These are phyloP conservation scores for Colaptes auratus DNA, from an alignment of 2,113 vertebrate species.

Conservation along the genomic window DNA sequence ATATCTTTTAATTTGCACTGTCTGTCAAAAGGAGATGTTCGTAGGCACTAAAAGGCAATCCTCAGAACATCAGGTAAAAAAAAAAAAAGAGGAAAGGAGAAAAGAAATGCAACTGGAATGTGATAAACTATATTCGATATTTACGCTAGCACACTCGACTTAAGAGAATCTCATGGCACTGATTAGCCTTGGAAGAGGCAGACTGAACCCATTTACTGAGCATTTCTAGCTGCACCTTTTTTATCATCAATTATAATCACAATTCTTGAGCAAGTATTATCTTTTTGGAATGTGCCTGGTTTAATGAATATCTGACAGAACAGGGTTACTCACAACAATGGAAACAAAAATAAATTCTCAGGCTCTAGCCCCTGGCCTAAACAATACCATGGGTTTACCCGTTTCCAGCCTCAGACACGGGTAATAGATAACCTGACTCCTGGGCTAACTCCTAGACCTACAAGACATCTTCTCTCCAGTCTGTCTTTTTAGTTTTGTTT, in stretches of 20 bases:
- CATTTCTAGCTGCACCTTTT: slow-evolving; percentile 11
- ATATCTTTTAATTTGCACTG: slow-evolving; percentile 83
- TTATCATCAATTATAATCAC: not conserved
- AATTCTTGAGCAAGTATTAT: not conserved
- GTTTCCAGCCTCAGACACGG: not conserved
- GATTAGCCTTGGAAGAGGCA: not conserved
- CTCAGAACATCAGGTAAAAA: slow-evolving; percentile 51
- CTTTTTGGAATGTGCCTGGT: not conserved
- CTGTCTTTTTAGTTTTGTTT: rapidly evolving
- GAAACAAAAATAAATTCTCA: not conserved
- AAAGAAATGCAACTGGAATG: slow-evolving; percentile 14
- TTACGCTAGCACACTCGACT: not conserved
- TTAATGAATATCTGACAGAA: not conserved
- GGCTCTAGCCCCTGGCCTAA: not conserved
- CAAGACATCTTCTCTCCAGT: not conserved
- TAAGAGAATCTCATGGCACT: not conserved
- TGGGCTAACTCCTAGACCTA: rapidly evolving
- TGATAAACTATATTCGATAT: slow-evolving; percentile 36
- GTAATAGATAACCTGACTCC: not conserved
- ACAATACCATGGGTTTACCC: not conserved
- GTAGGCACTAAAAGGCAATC: slow-evolving; percentile 70
- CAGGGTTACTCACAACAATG: not conserved
- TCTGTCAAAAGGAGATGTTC: slow-evolving; percentile 78
- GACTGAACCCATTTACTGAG: slow-evolving; percentile 31
- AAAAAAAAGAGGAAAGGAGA: not conserved